Conservation (phyloP, 53 echinoderm and acorn worm genomes). For the Pentamera pediparva region DNA sequence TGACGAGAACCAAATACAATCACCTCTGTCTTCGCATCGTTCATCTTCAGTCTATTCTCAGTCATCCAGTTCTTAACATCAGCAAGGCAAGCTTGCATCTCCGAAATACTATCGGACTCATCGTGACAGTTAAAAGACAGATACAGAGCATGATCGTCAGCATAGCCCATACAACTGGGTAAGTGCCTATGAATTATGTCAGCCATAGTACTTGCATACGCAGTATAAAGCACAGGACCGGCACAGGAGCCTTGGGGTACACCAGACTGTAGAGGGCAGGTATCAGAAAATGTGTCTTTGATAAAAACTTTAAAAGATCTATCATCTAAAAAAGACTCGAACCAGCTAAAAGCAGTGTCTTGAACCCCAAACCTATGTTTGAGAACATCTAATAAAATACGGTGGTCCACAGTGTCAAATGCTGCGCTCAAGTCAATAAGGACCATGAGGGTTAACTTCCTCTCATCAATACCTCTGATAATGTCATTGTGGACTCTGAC, state of each 20-base stretch:
- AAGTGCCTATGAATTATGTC: background rate
- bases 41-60: no score
- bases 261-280: background rate
- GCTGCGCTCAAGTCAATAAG: no score
- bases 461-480: no score
- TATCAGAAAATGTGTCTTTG: background rate
- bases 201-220: constrained; percentile 5
- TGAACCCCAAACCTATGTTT: no score
- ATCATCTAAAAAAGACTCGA: background rate
- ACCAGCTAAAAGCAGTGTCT: background rate
- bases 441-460: no score
- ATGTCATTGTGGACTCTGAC: no score
- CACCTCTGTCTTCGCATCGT: no score
- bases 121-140: constrained; percentile 1
- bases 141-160: background rate
- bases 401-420: no score
- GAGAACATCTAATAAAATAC: no score
- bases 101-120: background rate
- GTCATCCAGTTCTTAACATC: background rate
- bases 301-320: background rate
- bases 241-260: constrained; percentile 18
- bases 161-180: constrained; percentile 16
- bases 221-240: constrained; percentile 10
- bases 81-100: background rate
- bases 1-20: no score